Evolutionary conservation across 1,140 invertebrate species (phyloP).

Genomic region (Pseudoatta argentina): DNA sequence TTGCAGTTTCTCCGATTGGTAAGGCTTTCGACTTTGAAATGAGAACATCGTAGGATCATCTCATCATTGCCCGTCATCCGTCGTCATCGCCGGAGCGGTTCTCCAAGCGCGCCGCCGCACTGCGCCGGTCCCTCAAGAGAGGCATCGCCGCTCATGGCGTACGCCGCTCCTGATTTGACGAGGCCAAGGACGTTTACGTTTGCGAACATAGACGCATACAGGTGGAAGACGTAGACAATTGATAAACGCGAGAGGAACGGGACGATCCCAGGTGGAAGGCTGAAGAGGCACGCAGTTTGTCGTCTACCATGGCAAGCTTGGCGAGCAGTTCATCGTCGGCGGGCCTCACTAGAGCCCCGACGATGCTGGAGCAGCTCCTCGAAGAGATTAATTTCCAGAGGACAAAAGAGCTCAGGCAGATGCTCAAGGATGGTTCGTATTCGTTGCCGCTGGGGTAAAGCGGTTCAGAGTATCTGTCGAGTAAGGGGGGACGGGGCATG

Average conservation of each 20-base stretch:
- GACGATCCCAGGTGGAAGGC: not conserved
- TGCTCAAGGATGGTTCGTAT: conserved; percentile 93
- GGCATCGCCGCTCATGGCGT: not conserved
- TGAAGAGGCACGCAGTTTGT: not conserved
- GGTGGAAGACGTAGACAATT: conserved; percentile 27
- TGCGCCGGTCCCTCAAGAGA: not conserved
- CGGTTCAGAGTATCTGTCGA: not conserved
- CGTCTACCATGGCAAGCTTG: conserved; percentile 78
- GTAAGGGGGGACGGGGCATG: not conserved
- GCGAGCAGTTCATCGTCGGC: conserved; percentile 83
- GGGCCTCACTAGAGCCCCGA: conserved; percentile 89
- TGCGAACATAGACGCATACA: conserved; percentile 6
- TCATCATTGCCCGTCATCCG: not conserved
- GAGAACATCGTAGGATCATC: conserved; percentile 7
- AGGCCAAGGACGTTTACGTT: conserved; percentile 15
- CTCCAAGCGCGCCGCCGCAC: not conserved
- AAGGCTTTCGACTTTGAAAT: conserved; percentile 15
- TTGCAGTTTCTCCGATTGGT: not conserved
- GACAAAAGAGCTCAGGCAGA: conserved; percentile 95
- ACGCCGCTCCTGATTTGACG: conserved; percentile 2
- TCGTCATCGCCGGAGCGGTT: conserved; percentile 12
- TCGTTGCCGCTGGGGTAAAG: not conserved
- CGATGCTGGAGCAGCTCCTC: conserved; percentile 93
- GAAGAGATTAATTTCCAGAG: conserved; percentile 96
- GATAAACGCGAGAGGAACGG: conserved; percentile 5